Evolutionary conservation across 1,140 invertebrate species (phyloP), one percentile per base, ranked within the genome.

Genomic region (Drosophila grimshawi): DNA sequence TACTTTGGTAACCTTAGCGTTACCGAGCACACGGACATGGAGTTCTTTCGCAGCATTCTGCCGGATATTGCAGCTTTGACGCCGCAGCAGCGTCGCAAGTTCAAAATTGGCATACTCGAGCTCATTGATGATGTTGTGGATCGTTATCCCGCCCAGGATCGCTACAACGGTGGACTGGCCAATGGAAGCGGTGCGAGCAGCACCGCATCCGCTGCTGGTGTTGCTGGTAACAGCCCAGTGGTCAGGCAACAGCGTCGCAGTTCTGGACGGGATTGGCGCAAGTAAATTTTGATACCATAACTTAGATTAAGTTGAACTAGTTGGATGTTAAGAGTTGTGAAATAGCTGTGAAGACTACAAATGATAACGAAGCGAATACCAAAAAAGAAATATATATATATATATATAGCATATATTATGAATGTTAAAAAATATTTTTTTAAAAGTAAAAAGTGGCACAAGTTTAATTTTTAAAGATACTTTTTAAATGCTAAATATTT

Each of bases 31-130:
- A 73, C 90, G 32, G 91, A 92, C 63, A 90, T 92, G 86, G 90
- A 92, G 53, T 92, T 92, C 82, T 92, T 92, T 35, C 81, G 90
- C 11, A 92, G 91, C 74, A 81, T 92, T 41, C 57, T 92, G 6
- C 91, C 91, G 4, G 91, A 92, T 48, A 86, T 92, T 63, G 80
- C 77, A 0, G 72, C 65, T 2, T 53, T 92, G n/a, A 92, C 89
- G 6, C 73, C 89, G 7, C 80, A 86, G 37, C 91, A 92, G 45
- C 91, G 90, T 30, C 71, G 91, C 35, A 92, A 92, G 33, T 90
- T 92, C 29, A 92, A 92, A 76, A 92, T 92, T 46, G 91, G 91
- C 19, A 89, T 92, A 30, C 73, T 92, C 4, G 89, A 92, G 61
- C 74, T 92, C 6, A 92, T 92, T 8, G 90, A 92, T 39, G 90